Evolutionary conservation across 2,888 invertebrate genomes (phyloP), one percentile per base, ranked within the genome.

Genomic region (Apamea monoglypha): DNA sequence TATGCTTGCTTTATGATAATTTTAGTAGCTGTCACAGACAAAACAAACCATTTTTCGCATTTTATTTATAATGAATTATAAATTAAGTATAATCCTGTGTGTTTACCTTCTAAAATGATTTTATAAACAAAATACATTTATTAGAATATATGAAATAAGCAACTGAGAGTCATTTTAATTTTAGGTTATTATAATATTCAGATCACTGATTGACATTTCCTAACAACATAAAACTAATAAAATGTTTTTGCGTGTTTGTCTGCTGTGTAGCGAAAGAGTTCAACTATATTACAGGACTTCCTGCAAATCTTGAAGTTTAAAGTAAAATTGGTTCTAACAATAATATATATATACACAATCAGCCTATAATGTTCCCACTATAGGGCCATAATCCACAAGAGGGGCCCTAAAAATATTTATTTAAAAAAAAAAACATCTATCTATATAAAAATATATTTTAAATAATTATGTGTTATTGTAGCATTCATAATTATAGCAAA

Each of bases 171-270:
- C 2, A 44, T 4, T 47, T 76, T 44, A 0, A 44, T 78, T 78
- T 44, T 50, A 77, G 61, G 70, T 78, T 80, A 79, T 50, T 25
- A 10, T 53, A 53, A 7, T 61, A 73, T 59, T 59, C 8, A 32
- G n/a, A 50, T 59, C 10, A 44, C n/a, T 63, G 32, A 25, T 40
- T 40, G 18, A 70, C 21, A 67, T 78, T 78, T 59, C 14, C 8
- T 50, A 36, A 21, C 44, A 18, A 64, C 3, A 25, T 59, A 12
- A 61, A 76, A 71, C 16, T 0, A 25, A 56, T 67, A 8, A 50
- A 67, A 18, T 68, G 47, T 32, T 36, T 44, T 63, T 69, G 68
- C 80, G 4, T 3, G 12, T 68, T 69, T 75, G 6, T 75, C 53
- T 81, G 61, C 18, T 61, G 32, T n/a, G 40, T 18, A 75, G 68